These are phyloP conservation scores for Schizopygopsis malacanthus DNA, from an alignment of 2,797 vertebrate species.

Conservation along the genomic window DNA sequence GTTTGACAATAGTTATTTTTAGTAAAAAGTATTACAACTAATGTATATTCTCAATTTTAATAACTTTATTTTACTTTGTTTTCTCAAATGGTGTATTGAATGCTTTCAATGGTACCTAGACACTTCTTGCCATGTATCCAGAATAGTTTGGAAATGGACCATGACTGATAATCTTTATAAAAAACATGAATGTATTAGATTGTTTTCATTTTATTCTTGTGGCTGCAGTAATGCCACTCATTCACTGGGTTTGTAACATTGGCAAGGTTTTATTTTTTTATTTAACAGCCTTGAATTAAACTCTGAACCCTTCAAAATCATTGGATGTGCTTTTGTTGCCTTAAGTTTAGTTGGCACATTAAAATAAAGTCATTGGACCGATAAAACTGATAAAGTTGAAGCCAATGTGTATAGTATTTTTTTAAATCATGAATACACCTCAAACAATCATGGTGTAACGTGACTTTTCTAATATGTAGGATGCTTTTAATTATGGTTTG, in stretches of 20 bases:
- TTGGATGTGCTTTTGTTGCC: constrained; percentile 56
- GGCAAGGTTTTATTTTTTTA: constrained; percentile 21
- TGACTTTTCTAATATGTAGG: constrained; percentile 50
- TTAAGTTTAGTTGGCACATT: constrained; percentile 54
- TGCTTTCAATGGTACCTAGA: constrained; percentile 56
- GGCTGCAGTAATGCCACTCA: constrained; percentile 32
- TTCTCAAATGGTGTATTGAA: constrained; percentile 54
- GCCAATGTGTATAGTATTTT: constrained; percentile 36
- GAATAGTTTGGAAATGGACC: constrained; percentile 35
- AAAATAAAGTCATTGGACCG: constrained; percentile 30
- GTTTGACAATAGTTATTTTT: constrained; percentile 45
- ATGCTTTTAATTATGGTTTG: constrained; percentile 45
- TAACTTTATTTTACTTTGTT: constrained; percentile 38
- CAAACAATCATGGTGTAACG: constrained; percentile 37
- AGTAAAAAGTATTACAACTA: constrained; percentile 60
- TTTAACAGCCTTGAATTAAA: constrained; percentile 30
- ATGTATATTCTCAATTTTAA: constrained; percentile 48
- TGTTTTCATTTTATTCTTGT: background rate
- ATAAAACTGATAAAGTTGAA: constrained; percentile 16
- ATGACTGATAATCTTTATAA: constrained; percentile 50
- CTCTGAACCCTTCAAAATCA: constrained; percentile 32
- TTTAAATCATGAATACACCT: background rate
- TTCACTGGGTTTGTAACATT: constrained; percentile 19
- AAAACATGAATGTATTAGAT: constrained; percentile 48
- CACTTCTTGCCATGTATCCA: constrained; percentile 46